A percentile compares a stretch with the other conserved stretches of the same genome.
Conservation (phyloP, 2,888 invertebrate species). For the Pterobdella sp. region DNA sequence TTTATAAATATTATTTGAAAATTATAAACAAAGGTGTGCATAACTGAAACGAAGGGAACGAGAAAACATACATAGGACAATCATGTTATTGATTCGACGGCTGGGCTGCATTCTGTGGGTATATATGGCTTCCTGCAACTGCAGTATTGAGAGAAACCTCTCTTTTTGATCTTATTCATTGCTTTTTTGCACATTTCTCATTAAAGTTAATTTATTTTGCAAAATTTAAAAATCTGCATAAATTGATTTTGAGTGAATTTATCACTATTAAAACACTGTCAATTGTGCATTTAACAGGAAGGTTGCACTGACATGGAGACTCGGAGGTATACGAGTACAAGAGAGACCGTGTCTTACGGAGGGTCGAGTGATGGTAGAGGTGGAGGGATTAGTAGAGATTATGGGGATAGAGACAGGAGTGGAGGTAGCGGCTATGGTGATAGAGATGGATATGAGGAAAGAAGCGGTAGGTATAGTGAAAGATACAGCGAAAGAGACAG, state of each 20-base stretch:
- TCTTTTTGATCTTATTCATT: neutral
- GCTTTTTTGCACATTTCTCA: neutral
- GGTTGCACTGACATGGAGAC: conserved; percentile 6
- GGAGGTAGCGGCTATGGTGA: conserved; percentile 14
- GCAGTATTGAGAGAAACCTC: neutral
- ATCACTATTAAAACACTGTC: too few species aligned
- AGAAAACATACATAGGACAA: neutral
- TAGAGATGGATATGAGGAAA: neutral
- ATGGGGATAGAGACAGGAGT: neutral
- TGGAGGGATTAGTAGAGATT: neutral
- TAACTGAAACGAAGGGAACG: neutral
- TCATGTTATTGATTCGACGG: neutral
- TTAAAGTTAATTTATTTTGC: neutral
- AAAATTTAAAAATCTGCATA: neutral
- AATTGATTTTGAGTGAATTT: neutral
- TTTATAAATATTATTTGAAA: neutral
- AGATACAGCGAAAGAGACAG: conserved; percentile 5
- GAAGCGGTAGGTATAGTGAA: neutral
- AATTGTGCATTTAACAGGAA: neutral
- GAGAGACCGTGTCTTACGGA: neutral
- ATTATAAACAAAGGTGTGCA: neutral
- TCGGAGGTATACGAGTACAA: conserved; percentile 19
- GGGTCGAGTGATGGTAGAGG: neutral
- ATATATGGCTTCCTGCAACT: neutral
- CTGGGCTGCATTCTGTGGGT: neutral